These are phyloP conservation scores for Lepus americanus DNA, from an alignment of 2,113 vertebrate species.

Conservation along the genomic window DNA sequence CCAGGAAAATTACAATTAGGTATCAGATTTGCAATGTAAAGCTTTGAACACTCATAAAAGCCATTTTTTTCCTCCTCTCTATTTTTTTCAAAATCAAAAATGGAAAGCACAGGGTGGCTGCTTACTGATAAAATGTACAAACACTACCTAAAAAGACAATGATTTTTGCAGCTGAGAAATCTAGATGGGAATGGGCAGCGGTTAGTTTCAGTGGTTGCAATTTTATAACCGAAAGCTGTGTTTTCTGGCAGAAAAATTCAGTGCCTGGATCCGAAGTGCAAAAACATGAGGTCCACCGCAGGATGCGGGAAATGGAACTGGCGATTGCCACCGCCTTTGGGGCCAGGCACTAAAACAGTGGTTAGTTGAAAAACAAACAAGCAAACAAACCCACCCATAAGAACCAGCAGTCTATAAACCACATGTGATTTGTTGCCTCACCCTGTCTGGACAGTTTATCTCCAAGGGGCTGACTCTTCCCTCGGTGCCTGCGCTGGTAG, in stretches of 20 bases:
- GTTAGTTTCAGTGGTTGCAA: conserved; percentile 72
- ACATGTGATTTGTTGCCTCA: neutral
- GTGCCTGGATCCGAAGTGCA: conserved; percentile 50
- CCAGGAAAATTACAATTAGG: conserved; percentile 1
- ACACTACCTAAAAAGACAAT: conserved; percentile 69
- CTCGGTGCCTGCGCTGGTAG: too few species aligned
- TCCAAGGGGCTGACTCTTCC: neutral
- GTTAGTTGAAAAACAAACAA: neutral
- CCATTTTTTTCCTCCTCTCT: neutral
- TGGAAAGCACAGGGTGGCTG: conserved; percentile 56
- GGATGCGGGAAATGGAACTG: conserved; percentile 30
- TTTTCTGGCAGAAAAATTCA: conserved; percentile 79
- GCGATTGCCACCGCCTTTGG: conserved; percentile 29
- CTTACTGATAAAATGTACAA: conserved; percentile 61
- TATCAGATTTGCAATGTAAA: neutral
- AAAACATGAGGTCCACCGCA: conserved; percentile 57
- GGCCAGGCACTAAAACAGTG: neutral
- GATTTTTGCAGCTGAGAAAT: conserved; percentile 78
- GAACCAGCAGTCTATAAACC: neutral
- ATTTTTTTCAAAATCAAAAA: conserved; percentile 70
- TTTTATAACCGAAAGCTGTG: conserved; percentile 84
- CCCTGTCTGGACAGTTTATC: neutral
- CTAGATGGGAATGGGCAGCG: conserved; percentile 65
- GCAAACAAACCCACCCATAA: neutral
- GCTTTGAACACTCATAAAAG: conserved; percentile 55